phyloP scores from a whole-genome alignment of 2,113 vertebrate species.

The Brienomyrus brachyistius region DNA sequence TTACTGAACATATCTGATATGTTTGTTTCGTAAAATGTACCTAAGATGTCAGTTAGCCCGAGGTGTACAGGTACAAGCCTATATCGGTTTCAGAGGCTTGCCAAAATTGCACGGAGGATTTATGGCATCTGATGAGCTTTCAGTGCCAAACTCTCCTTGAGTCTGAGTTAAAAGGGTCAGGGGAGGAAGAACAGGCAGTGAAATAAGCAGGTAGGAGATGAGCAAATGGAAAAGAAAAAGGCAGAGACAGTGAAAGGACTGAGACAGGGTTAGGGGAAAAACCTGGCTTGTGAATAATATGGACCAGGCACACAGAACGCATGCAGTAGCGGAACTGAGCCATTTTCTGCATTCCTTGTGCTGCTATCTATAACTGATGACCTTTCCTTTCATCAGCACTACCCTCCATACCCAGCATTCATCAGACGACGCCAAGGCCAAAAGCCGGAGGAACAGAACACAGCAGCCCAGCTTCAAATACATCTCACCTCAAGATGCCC shows the following conservation, averaged over 20 bases:
- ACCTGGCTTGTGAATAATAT: not conserved
- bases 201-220: not conserved
- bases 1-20: not conserved
- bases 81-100: not conserved
- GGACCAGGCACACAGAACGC: not conserved
- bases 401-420: not conserved
- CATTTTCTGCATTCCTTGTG: conserved; percentile 4
- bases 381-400: conserved; percentile 38
- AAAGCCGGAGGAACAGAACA: not conserved
- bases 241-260: not conserved
- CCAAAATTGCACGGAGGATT: not conserved
- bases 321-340: not conserved
- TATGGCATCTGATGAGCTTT: not conserved
- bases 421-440: not conserved
- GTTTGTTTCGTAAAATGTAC: not conserved
- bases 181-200: not conserved
- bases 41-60: not conserved
- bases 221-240: not conserved
- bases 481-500: not conserved
- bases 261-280: not conserved
- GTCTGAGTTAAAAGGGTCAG: not conserved
- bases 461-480: not conserved
- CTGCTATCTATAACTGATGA: conserved; percentile 45
- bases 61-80: not conserved
- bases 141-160: not conserved